A percentile compares a stretch with the other conserved stretches of the same genome.
Conservation (phyloP, 2,888 invertebrate species). For the Tiliacea citrago region DNA sequence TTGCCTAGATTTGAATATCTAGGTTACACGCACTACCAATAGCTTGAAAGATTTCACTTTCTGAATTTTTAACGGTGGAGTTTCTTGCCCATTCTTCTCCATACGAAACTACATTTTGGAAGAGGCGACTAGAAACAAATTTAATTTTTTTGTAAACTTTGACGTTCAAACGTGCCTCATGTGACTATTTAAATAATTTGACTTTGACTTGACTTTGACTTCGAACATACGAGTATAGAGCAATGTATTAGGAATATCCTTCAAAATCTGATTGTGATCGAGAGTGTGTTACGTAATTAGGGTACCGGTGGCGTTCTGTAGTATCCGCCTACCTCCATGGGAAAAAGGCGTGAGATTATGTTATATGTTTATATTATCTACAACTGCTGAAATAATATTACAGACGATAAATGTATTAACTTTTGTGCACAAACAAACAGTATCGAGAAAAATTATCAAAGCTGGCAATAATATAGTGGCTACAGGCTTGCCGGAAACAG, state of each 20-base stretch:
- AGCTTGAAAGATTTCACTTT: slow-evolving; percentile 32
- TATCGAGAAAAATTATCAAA: slow-evolving; percentile 11
- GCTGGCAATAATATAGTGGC: slow-evolving; percentile 4
- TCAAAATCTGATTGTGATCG: too few relatives aligned
- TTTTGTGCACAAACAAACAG: not conserved
- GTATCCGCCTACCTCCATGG: not conserved
- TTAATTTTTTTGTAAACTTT: too few relatives aligned
- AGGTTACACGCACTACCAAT: slow-evolving; percentile 28
- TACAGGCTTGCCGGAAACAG: slow-evolving; percentile 1
- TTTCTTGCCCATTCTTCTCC: too few relatives aligned
- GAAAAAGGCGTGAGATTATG: too few relatives aligned
- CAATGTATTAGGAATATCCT: too few relatives aligned
- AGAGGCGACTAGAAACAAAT: too few relatives aligned
- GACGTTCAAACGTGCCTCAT: too few relatives aligned
- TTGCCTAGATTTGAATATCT: slow-evolving; percentile 41
- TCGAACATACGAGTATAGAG: too few relatives aligned
- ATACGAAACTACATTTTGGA: too few relatives aligned
- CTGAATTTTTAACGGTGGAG: not conserved
- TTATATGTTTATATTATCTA: not conserved
- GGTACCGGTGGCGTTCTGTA: not conserved
- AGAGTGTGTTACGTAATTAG: too few relatives aligned
- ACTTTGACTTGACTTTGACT: too few relatives aligned
- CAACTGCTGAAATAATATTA: slow-evolving; percentile 9
- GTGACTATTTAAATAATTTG: too few relatives aligned
- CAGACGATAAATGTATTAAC: not conserved